These are phyloP conservation scores for Macroramphosus scolopax DNA, from an alignment of 2,797 vertebrate genomes.

Conservation along the genomic window DNA sequence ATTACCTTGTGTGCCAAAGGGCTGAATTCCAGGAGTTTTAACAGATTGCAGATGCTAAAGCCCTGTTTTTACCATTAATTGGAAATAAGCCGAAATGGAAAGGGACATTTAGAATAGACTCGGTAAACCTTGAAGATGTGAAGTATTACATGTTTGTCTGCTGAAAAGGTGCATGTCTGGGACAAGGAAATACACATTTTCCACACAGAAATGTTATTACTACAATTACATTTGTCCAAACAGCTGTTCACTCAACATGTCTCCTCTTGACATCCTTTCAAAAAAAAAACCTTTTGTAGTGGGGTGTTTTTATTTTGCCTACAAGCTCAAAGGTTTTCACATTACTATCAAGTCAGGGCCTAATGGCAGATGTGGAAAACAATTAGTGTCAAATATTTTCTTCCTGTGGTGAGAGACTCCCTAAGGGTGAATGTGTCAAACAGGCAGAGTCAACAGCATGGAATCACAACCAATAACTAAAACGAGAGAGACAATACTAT, in stretches of 20 bases:
- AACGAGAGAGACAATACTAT: neutral
- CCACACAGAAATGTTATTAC: too few species aligned
- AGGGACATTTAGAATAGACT: too few species aligned
- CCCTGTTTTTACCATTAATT: too few species aligned
- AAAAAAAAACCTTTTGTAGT: neutral
- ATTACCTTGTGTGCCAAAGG: too few species aligned
- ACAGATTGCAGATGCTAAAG: too few species aligned
- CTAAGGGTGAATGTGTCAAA: slow-evolving; percentile 50
- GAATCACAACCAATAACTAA: slow-evolving; percentile 15
- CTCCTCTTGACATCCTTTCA: neutral
- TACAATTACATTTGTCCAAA: too few species aligned
- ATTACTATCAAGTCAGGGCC: slow-evolving; percentile 48
- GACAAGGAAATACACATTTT: too few species aligned
- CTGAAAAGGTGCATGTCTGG: too few species aligned
- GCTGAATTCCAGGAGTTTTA: too few species aligned
- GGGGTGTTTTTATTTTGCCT: slow-evolving; percentile 47
- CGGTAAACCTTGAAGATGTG: neutral
- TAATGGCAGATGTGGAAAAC: slow-evolving; percentile 73
- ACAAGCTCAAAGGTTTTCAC: slow-evolving; percentile 47
- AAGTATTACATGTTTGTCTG: neutral
- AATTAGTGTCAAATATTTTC: slow-evolving; percentile 70
- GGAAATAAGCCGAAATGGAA: too few species aligned
- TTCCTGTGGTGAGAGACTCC: slow-evolving; percentile 53
- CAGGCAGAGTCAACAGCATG: slow-evolving; percentile 34
- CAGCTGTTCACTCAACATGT: slow-evolving; percentile 5